Evolutionary conservation across 2,888 invertebrate genomes (phyloP).

Genomic region (Tinea pellionella): DNA sequence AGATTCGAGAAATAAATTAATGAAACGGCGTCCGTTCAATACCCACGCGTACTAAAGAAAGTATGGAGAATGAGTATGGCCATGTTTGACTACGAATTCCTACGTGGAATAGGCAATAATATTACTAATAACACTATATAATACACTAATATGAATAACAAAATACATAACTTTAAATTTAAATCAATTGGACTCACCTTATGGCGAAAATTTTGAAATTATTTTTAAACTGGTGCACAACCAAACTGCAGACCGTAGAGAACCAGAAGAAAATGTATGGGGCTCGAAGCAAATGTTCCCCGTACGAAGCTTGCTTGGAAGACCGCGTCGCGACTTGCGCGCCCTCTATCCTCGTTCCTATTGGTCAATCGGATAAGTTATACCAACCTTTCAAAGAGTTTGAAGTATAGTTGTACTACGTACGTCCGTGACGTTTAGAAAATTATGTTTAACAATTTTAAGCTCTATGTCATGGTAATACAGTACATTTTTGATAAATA

Average conservation of each 20-base stretch:
- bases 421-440: conserved; percentile 56
- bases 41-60: conserved; percentile 66
- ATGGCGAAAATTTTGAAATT: conserved; percentile 68
- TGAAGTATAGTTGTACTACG: conserved; percentile 53
- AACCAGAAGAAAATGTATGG: conserved; percentile 71
- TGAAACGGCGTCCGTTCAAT: conserved; percentile 59
- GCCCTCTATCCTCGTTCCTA: conserved; percentile 53
- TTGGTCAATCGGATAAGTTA: conserved; percentile 42
- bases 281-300: conserved; percentile 66
- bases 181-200: conserved; percentile 62
- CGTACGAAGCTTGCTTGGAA: conserved; percentile 62
- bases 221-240: conserved; percentile 67
- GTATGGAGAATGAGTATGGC: conserved; percentile 61
- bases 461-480: conserved; percentile 19
- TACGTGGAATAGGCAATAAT: conserved; percentile 60
- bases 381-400: conserved; percentile 39
- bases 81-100: conserved; percentile 68
- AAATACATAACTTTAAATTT: conserved; percentile 40
- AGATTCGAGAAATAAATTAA: conserved; percentile 66
- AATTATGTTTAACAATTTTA: conserved; percentile 23
- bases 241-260: conserved; percentile 68
- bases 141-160: conserved; percentile 39
- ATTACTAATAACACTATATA: conserved; percentile 36
- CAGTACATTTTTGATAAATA: conserved; percentile 21
- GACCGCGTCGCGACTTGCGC: conserved; percentile 58